A percentile compares a stretch with the other conserved stretches of the same genome.
Evolutionary conservation across 2,888 invertebrate genomes (phyloP).

Genomic region (Heliconius cydno): DNA sequence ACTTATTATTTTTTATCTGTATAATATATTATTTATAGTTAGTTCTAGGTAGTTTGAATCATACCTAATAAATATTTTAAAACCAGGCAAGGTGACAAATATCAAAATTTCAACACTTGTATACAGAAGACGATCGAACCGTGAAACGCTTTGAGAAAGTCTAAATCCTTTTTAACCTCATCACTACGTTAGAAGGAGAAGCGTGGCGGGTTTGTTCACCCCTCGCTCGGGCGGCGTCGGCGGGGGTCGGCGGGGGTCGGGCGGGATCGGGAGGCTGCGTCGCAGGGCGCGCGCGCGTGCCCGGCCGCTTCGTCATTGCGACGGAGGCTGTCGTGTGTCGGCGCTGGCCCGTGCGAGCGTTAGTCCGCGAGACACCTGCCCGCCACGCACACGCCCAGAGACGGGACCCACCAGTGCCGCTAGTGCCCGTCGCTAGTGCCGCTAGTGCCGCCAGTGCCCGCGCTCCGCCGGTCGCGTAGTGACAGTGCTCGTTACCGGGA

Average conservation of each 20-base stretch:
- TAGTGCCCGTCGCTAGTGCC: no score
- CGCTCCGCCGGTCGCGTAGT: conserved; percentile 72
- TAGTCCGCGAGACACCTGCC: conserved; percentile 59
- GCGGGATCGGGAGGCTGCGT: conserved; percentile 75
- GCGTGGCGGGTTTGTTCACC: conserved; percentile 81
- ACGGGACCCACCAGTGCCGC: conserved; percentile 22
- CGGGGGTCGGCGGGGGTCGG: conserved; percentile 63
- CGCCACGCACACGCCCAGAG: conserved; percentile 56
- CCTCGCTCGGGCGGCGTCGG: conserved; percentile 72
- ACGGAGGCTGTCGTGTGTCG: conserved; percentile 82
- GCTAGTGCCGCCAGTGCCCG: neutral
- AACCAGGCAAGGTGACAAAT: neutral
- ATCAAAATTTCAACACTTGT: neutral
- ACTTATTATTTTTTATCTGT: neutral
- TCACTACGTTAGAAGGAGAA: conserved; percentile 80
- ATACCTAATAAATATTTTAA: neutral
- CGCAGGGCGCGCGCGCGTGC: conserved; percentile 81
- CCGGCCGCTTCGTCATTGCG: conserved; percentile 83
- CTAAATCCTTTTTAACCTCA: conserved; percentile 81
- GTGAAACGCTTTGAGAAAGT: conserved; percentile 76
- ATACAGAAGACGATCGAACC: conserved; percentile 68
- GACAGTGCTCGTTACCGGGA: conserved; percentile 74
- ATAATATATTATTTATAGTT: neutral
- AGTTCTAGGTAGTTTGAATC: neutral
- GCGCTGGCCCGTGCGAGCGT: conserved; percentile 79